Evolutionary conservation across 2,888 invertebrate species (phyloP).

Genomic region (Crepidodera aurea): DNA sequence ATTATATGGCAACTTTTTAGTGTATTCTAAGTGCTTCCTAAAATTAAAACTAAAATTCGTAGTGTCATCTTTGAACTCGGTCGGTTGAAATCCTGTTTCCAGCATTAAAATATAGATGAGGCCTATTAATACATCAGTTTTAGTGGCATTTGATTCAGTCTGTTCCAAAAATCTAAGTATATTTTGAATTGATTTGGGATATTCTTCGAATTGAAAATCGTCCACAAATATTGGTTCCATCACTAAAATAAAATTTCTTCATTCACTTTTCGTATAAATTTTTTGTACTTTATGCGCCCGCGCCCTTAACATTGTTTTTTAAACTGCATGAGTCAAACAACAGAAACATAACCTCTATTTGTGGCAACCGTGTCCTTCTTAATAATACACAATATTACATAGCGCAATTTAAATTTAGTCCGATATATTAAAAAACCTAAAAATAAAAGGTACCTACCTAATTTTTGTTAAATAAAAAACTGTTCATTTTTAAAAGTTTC

Average conservation of each 20-base stretch:
- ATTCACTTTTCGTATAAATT: slow-evolving; percentile 4
- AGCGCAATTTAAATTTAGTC: too few relatives aligned
- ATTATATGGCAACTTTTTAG: slow-evolving; percentile 46
- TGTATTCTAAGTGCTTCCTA: slow-evolving; percentile 45
- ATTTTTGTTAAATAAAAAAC: neutral
- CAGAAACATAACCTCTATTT: slow-evolving; percentile 7
- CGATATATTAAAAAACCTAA: neutral
- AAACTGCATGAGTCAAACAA: slow-evolving; percentile 40
- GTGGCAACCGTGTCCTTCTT: slow-evolving; percentile 2
- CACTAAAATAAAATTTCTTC: slow-evolving; percentile 50
- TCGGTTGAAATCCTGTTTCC: slow-evolving; percentile 57
- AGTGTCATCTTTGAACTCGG: slow-evolving; percentile 40
- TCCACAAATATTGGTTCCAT: slow-evolving; percentile 56
- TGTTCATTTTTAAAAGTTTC: neutral
- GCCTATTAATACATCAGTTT: slow-evolving; percentile 54
- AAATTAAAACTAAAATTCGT: slow-evolving; percentile 47
- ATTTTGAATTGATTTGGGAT: slow-evolving; percentile 52
- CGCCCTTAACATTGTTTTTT: slow-evolving; percentile 30
- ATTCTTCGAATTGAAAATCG: slow-evolving; percentile 49
- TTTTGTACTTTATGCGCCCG: slow-evolving; percentile 14
- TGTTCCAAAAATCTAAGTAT: slow-evolving; percentile 47
- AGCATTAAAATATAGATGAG: slow-evolving; percentile 58
- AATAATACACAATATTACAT: neutral
- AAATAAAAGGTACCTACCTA: neutral
- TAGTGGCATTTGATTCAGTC: slow-evolving; percentile 29